These are phyloP conservation scores for Carcharodon carcharias DNA, from an alignment of 2,797 vertebrate genomes.

Conservation along the genomic window DNA sequence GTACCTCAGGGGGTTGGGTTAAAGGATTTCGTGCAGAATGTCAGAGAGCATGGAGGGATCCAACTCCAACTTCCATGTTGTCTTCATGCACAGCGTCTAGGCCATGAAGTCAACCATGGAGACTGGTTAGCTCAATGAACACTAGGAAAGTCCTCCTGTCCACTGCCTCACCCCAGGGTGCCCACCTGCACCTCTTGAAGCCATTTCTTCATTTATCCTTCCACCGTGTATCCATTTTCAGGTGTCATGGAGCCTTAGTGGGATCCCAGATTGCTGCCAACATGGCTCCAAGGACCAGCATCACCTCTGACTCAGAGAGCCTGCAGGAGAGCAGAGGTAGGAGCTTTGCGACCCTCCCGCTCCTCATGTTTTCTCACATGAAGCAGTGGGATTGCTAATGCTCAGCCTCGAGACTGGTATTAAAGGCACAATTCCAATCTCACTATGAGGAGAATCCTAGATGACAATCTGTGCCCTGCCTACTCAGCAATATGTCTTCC, in stretches of 20 bases:
- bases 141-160: neutral
- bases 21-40: neutral
- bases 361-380: neutral
- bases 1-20: neutral
- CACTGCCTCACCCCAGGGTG: too few species aligned
- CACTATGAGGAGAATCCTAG: neutral
- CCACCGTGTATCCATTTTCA: too few species aligned
- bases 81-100: neutral
- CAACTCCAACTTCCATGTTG: neutral
- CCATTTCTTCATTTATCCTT: too few species aligned
- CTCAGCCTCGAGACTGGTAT: neutral
- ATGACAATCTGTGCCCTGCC: neutral
- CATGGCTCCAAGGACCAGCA: neutral
- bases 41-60: neutral
- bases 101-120: neutral
- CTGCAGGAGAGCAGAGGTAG: neutral
- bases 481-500: neutral
- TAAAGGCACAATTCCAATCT: neutral
- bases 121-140: neutral
- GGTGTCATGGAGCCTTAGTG: neutral
- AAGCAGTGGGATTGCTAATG: neutral
- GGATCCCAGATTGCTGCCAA: neutral
- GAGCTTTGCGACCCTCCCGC: neutral
- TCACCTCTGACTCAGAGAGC: neutral
- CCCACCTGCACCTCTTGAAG: too few species aligned